Evolutionary conservation across 2,888 invertebrate genomes (phyloP).

Genomic region (Stomorhina lunata): DNA sequence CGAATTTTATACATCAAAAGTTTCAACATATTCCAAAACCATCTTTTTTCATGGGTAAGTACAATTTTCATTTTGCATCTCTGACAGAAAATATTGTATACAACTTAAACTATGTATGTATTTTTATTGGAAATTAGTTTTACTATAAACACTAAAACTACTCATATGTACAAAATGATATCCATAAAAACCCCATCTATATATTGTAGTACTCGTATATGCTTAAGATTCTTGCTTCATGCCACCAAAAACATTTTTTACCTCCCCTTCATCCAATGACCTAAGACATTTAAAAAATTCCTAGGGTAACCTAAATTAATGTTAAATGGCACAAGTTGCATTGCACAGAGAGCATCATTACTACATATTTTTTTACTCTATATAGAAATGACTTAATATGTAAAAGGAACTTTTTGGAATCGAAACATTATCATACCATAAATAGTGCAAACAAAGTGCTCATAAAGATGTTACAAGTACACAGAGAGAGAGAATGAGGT

Average conservation of each 20-base stretch:
- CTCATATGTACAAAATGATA: not conserved
- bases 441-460: not conserved
- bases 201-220: too few relatives aligned
- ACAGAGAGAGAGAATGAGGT: not conserved
- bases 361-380: too few relatives aligned
- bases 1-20: too few relatives aligned
- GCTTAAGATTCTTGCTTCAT: not conserved
- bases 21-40: too few relatives aligned
- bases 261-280: constrained; percentile 44
- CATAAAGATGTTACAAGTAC: not conserved
- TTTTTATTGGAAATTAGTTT: not conserved
- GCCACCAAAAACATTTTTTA: not conserved
- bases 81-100: not conserved
- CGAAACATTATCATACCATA: constrained; percentile 15
- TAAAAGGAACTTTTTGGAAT: constrained; percentile 31
- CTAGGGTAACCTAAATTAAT: constrained; percentile 65
- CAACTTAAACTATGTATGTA: not conserved
- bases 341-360: not conserved
- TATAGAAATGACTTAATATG: too few relatives aligned
- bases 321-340: constrained; percentile 55
- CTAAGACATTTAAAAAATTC: constrained; percentile 61
- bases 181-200: too few relatives aligned
- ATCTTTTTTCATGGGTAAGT: not conserved
- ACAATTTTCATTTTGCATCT: not conserved
- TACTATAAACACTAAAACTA: not conserved